Evolutionary conservation across 2,888 invertebrate species (phyloP).

Genomic region (Germaria angustata): DNA sequence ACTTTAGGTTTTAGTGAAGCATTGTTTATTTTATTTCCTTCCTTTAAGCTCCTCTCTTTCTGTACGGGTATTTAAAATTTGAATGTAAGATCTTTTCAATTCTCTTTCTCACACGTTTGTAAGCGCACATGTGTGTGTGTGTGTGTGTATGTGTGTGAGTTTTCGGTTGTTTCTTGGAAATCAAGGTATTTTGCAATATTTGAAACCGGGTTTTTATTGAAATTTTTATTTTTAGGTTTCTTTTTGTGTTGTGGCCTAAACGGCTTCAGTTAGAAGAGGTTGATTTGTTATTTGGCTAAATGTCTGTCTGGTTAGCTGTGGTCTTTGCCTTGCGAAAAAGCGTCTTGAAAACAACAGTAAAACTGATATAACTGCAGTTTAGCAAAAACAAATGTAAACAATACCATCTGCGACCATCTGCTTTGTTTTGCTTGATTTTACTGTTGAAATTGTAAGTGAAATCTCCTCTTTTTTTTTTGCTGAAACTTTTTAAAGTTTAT

Average conservation of each 20-base stretch:
- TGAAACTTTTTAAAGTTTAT: conserved; percentile 9
- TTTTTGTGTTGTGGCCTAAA: conserved; percentile 33
- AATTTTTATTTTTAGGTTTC: conserved; percentile 16
- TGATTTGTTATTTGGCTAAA: conserved; percentile 13
- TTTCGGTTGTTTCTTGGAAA: neutral
- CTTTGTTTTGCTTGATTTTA: conserved; percentile 52
- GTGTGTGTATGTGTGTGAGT: neutral
- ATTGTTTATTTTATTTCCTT: conserved; percentile 39
- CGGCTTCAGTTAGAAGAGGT: neutral
- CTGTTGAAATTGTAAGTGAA: conserved; percentile 53
- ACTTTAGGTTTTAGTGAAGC: conserved; percentile 13
- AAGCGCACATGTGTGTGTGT: neutral
- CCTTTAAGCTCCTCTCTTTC: conserved; percentile 32
- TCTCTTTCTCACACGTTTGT: conserved; percentile 2
- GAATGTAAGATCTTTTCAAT: conserved; percentile 13
- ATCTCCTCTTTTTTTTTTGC: conserved; percentile 31
- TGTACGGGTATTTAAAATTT: neutral
- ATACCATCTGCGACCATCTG: conserved; percentile 56
- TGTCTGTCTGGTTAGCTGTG: conserved; percentile 22
- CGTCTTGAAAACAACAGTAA: neutral
- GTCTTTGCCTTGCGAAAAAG: conserved; percentile 23
- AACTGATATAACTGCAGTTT: conserved; percentile 38
- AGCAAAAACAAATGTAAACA: conserved; percentile 23
- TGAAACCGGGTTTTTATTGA: conserved; percentile 46
- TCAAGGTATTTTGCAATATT: conserved; percentile 61